These are phyloP conservation scores for Oscheius sp. DNA, from an alignment of 2,888 invertebrate species.

Conservation along the genomic window DNA sequence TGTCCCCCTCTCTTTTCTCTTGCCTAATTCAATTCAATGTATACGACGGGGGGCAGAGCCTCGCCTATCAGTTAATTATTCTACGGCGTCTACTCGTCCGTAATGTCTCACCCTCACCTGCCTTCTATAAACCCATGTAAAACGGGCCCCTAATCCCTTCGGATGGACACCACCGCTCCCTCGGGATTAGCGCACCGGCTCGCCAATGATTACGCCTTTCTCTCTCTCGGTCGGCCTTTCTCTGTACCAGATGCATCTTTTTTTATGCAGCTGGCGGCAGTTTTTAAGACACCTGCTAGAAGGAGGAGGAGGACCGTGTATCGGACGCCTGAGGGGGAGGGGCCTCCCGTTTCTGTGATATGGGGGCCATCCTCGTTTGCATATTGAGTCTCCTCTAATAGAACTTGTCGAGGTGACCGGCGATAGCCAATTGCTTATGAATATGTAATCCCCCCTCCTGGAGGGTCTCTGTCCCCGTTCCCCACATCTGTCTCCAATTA, in stretches of 20 bases:
- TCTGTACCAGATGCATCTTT: constrained; percentile 1
- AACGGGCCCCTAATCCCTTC: constrained; percentile 31
- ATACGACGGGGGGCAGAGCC: neutral
- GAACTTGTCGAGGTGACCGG: constrained; percentile 11
- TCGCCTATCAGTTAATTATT: constrained; percentile 34
- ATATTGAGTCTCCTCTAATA: constrained; percentile 30
- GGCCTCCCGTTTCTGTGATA: constrained; percentile 18
- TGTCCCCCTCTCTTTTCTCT: constrained; percentile 7
- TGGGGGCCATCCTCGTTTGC: constrained; percentile 21
- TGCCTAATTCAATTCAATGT: constrained; percentile 11
- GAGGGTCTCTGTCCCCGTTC: neutral
- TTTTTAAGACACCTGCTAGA: neutral
- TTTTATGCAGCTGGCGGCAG: constrained; percentile 3
- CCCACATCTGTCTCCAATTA: constrained; percentile 14
- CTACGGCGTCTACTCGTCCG: constrained; percentile 3
- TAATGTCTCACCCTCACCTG: constrained; percentile 17
- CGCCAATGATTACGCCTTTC: constrained; percentile 7
- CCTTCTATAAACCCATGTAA: constrained; percentile 7
- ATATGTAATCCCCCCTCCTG: constrained; percentile 31
- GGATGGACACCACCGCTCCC: neutral
- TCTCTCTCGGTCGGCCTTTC: neutral
- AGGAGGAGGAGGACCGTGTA: neutral
- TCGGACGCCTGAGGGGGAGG: neutral
- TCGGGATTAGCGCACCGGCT: constrained; percentile 22
- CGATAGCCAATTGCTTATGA: constrained; percentile 23